Base-by-base conservation (phyloP, 2,113 vertebrate species). In the Neolamprologus devosi region DNA sequence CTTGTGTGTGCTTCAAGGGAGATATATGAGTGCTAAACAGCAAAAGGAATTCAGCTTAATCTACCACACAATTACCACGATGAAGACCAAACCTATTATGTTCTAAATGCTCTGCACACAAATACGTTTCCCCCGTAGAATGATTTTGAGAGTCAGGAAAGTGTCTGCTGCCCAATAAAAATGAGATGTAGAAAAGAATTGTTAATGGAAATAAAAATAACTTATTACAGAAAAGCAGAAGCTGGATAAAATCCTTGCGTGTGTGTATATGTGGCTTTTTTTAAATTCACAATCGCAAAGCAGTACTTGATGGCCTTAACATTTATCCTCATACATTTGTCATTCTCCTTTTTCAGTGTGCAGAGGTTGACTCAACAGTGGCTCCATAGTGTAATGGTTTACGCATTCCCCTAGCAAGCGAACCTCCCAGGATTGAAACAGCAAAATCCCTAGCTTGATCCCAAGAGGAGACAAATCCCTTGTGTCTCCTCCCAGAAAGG, bases 1-100 rank as follows among this genome's bases (percentile, higher is more conserved):
- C 80, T 63, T 91, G 49, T 87, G 85, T 89, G 86, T 47, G 73
- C 83, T 91, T 54, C 23, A 30, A 79, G 70, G 84, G 81, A 53
- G 63, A 65, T 49, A 84, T 85, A 85, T 88, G 78, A 45, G 80
- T 80, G 81, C 51, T 68, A 70, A 91, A 37, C 80, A 55, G 42
- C 85, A 33, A 51, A 26, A 75, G 80, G 65, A 91, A 92, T 93
- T 88, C 45, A 81, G 55, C 55, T 65, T 88, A 91, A 93, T 94
- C 45, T 83, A 35, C 81, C 58, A 53, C 83, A 81, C 81, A 87
- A 88, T 93, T 91, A 91, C 53, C 68, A 65, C 13, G 2, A 88
- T 89, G 70, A 60, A 88, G 88, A 81, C 75, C 53, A 85, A 90
- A 90, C 87, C 88, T 51, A 90, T 91, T 93, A 89, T 9, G 47